Evolutionary conservation across 1,140 invertebrate species (phyloP).

Genomic region (Drosophila orosa): DNA sequence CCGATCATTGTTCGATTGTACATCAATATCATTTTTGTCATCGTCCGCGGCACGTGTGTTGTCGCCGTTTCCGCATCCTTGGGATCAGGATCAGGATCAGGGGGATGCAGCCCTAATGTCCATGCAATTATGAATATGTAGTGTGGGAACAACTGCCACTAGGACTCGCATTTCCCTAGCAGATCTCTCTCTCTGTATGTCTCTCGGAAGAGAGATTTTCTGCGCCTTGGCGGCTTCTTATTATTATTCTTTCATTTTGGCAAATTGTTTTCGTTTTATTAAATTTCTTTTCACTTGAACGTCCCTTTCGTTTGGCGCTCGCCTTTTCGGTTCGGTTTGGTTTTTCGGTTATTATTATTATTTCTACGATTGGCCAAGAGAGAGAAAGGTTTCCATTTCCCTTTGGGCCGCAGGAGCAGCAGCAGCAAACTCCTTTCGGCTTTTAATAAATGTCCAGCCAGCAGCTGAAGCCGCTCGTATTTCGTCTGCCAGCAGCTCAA

Average conservation of each 20-base stretch:
- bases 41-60: constrained; percentile 67
- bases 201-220: constrained; percentile 9
- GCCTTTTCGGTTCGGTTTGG: constrained; percentile 34
- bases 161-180: background rate
- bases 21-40: constrained; percentile 71
- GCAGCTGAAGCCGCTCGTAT: constrained; percentile 63
- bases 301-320: constrained; percentile 34
- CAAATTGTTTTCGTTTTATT: constrained; percentile 83
- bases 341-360: constrained; percentile 56
- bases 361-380: constrained; percentile 66
- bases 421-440: constrained; percentile 51
- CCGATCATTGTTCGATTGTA: constrained; percentile 49
- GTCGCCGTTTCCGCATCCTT: constrained; percentile 58
- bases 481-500: constrained; percentile 73
- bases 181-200: constrained; percentile 1
- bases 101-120: constrained; percentile 46
- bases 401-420: constrained; percentile 28
- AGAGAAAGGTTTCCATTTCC: constrained; percentile 76
- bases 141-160: constrained; percentile 52
- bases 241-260: constrained; percentile 83
- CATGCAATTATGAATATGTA: constrained; percentile 60
- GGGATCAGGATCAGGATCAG: constrained; percentile 7
- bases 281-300: constrained; percentile 78
- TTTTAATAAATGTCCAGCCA: constrained; percentile 78
- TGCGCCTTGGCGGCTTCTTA: constrained; percentile 55